A percentile compares a stretch with the other conserved stretches of the same genome.
Conservation (phyloP, 1,140 invertebrate genomes). For the Sitodiplosis mosellana region DNA sequence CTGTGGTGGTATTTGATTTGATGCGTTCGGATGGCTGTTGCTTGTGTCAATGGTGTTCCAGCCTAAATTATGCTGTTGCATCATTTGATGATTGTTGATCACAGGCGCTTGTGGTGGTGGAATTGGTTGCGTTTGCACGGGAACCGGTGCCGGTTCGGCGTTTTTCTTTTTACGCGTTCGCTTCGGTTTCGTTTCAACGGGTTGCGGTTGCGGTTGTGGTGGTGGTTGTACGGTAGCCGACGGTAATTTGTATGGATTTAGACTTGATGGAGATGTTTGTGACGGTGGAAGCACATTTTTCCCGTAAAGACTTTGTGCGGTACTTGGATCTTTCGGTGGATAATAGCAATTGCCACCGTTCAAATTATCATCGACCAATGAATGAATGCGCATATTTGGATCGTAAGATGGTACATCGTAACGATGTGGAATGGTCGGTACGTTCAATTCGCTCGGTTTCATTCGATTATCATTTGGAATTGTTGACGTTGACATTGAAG, state of each 20-base stretch:
- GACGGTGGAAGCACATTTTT: constrained; percentile 12
- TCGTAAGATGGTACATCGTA: neutral
- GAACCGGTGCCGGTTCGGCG: constrained; percentile 8
- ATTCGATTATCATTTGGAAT: neutral
- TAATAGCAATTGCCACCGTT: neutral
- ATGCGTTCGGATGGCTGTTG: neutral
- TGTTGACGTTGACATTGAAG: no score
- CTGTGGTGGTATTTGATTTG: neutral
- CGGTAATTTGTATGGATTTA: neutral
- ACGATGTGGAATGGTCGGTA: neutral
- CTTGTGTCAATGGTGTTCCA: constrained; percentile 2
- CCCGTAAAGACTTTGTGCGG: constrained; percentile 17
- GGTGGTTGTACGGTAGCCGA: neutral
- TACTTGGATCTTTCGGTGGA: constrained; percentile 14
- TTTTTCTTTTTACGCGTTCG: constrained; percentile 21
- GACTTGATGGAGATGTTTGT: constrained; percentile 6
- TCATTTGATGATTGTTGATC: neutral
- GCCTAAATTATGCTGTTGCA: constrained; percentile 12
- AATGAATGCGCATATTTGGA: no score
- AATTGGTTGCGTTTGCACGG: constrained; percentile 8
- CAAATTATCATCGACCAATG: no score
- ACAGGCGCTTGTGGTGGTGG: neutral
- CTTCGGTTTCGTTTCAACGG: constrained; percentile 7
- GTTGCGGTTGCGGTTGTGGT: neutral
- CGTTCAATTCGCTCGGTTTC: constrained; percentile 1